These are phyloP conservation scores for Chloebia gouldiae DNA, from an alignment of 2,113 vertebrate genomes.

Conservation along the genomic window DNA sequence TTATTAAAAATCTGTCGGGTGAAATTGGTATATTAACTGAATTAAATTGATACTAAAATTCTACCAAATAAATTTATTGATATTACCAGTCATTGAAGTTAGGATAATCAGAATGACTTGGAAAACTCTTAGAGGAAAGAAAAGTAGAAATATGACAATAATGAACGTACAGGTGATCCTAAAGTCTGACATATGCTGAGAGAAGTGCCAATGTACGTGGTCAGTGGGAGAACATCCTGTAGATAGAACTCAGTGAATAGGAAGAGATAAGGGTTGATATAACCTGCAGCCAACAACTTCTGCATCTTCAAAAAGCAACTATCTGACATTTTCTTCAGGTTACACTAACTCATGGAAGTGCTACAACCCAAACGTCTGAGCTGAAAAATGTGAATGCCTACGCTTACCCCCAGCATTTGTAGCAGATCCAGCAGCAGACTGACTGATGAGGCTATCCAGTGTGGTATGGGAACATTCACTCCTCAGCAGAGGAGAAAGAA, in stretches of 20 bases:
- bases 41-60: background rate
- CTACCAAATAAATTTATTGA: background rate
- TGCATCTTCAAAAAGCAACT: background rate
- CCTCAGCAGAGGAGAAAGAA: background rate
- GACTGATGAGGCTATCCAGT: background rate
- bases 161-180: background rate
- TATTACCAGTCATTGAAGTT: background rate
- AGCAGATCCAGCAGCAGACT: background rate
- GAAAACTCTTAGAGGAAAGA: background rate
- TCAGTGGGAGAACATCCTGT: rapidly evolving
- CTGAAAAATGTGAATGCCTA: background rate
- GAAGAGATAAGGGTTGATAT: background rate
- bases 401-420: background rate
- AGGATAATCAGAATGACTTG: background rate
- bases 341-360: rapidly evolving
- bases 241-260: background rate
- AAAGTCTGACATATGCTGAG: background rate
- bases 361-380: background rate
- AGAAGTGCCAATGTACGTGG: background rate
- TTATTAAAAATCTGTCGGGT: background rate
- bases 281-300: background rate
- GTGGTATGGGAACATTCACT: background rate
- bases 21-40: background rate
- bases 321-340: background rate
- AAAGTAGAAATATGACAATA: background rate